A percentile compares a stretch with the other conserved stretches of the same genome.
Evolutionary conservation across 2,797 vertebrate genomes (phyloP).

Genomic region (Trematomus bernacchii): DNA sequence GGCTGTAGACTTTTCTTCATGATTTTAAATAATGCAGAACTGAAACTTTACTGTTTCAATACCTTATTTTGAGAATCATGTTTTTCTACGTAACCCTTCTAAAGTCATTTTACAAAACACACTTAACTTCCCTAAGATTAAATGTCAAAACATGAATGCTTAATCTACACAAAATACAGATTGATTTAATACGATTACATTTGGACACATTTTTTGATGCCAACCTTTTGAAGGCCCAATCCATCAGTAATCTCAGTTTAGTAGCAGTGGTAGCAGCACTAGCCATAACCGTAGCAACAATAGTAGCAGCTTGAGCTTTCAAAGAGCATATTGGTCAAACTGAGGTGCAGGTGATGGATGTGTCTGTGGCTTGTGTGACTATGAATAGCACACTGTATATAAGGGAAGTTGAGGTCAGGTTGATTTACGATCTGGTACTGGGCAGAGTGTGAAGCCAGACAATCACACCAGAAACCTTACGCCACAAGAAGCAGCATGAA

Average conservation of each 20-base stretch:
- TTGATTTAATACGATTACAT: neutral
- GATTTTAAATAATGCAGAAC: neutral
- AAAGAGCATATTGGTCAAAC: constrained; percentile 10
- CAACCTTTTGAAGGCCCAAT: too few species aligned
- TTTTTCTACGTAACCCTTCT: neutral
- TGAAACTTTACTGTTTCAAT: neutral
- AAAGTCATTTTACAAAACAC: neutral
- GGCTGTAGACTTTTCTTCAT: neutral
- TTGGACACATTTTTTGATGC: neutral
- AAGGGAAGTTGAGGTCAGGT: constrained; percentile 51
- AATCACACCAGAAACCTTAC: constrained; percentile 5
- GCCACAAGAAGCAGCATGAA: constrained; percentile 63
- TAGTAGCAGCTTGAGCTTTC: neutral
- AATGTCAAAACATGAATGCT: neutral
- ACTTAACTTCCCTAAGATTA: neutral
- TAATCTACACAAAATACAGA: neutral
- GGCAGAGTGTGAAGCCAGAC: constrained; percentile 19
- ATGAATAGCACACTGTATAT: neutral
- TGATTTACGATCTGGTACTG: constrained; percentile 15
- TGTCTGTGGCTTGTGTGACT: constrained; percentile 31
- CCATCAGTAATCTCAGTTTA: neutral
- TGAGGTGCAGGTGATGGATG: constrained; percentile 15
- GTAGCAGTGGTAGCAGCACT: neutral
- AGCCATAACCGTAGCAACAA: neutral
- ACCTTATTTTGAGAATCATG: neutral